A percentile compares a stretch with the other conserved stretches of the same genome.
These are phyloP conservation scores for Leuciscus idus DNA, from an alignment of 2,113 vertebrate species.

Conservation along the genomic window DNA sequence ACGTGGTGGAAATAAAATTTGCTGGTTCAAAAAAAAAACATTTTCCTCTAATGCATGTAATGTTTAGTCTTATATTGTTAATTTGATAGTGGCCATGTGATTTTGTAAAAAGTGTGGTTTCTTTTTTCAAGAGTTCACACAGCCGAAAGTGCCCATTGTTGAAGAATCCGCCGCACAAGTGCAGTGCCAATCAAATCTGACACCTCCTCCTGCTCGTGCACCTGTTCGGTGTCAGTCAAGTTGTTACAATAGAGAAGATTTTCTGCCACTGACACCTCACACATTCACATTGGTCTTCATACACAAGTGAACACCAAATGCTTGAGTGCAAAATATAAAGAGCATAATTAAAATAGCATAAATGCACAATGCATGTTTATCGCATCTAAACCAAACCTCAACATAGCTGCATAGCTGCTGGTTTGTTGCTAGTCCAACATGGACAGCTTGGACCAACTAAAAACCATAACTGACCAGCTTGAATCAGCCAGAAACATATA, in stretches of 20 bases:
- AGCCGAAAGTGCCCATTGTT: background rate
- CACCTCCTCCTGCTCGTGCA: slow-evolving; percentile 20
- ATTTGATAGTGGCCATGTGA: background rate
- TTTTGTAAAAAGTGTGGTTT: background rate
- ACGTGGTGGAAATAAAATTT: background rate
- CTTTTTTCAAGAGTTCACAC: background rate
- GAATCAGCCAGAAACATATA: no score
- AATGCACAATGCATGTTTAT: background rate
- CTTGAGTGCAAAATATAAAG: background rate
- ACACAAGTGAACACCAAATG: background rate
- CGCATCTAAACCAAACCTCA: background rate
- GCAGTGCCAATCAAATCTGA: slow-evolving; percentile 14
- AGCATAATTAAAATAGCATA: background rate
- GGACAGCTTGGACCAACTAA: background rate
- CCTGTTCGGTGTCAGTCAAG: slow-evolving; percentile 26
- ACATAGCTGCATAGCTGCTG: background rate
- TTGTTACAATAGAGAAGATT: background rate
- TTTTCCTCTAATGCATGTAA: no score
- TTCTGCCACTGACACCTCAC: background rate
- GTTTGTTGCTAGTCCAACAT: no score
- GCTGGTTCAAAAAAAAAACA: background rate
- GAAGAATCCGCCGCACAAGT: background rate
- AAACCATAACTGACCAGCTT: background rate
- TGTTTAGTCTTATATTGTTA: background rate
- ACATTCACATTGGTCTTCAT: background rate